Evolutionary conservation across 2,797 vertebrate species (phyloP), one percentile per base, ranked within the genome.

Genomic region (Harpagifer antarcticus): DNA sequence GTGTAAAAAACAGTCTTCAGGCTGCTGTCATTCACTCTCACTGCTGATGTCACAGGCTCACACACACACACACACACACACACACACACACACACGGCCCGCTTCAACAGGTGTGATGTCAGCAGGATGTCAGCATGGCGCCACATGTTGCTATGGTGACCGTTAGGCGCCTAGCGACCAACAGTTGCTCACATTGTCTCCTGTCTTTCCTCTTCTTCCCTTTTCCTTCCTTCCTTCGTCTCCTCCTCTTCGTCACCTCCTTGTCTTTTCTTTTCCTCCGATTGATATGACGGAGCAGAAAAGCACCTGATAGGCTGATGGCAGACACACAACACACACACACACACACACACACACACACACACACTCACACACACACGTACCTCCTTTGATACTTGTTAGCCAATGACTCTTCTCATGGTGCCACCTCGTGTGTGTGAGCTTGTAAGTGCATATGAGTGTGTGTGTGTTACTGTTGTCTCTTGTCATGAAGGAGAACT

Each of bases 91-190:
- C 47, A 72, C n/a, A 20, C 37, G 40, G 74, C 86, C 87, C 45
- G 7, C 84, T 78, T 79, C 88, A 92, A 91, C 92, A 91, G 83
- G 90, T 92, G 88, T 93, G 92, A 93, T 92, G 91, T 94, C 93
- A 91, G 90, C 88, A 86, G 85, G 87, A 76, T 65, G 88, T 64
- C 89, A 72, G 86, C 81, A 48, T 92, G 89, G 89, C 66, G 69
- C 85, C 72, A 20, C 79, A 79, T 87, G 93, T 94, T 94, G 88
- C 94, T 78, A 95, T 94, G 93, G 93, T 85, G 88, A 94, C 91
- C 76, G 63, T 48, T 83, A 74, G 73, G 89, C 81, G 45, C 89
- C 79, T 86, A 75, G 78, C 64, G 68, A 91, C 88, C 58, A 61
- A 72, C 83, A 76, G 78, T 90, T 83, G 73, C 75, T 86, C 64